These are phyloP conservation scores for Phalacrocorax pelagicus DNA, from an alignment of 2,113 vertebrate genomes.

Conservation along the genomic window DNA sequence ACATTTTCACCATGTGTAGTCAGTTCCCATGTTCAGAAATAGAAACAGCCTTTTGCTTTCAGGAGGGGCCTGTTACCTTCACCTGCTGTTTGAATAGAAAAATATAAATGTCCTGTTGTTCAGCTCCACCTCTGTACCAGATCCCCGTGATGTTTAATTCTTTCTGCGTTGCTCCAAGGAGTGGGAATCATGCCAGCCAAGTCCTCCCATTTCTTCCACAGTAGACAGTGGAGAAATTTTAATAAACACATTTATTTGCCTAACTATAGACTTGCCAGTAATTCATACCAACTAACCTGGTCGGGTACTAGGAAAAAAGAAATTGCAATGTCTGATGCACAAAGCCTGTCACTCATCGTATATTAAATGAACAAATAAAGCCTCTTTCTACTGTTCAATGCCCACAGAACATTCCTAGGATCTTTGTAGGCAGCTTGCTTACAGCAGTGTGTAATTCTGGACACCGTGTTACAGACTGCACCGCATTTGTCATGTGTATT, in stretches of 20 bases:
- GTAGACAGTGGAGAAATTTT: neutral
- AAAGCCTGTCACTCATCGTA: neutral
- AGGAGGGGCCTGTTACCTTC: neutral
- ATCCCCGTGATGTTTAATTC: neutral
- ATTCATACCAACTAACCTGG: neutral
- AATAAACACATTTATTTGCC: neutral
- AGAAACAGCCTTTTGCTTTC: neutral
- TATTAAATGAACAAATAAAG: neutral
- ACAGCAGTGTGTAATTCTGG: neutral
- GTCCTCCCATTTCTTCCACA: neutral
- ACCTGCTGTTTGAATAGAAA: neutral
- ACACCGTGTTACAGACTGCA: neutral
- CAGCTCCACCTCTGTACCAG: neutral
- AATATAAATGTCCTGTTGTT: neutral
- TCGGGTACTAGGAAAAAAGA: neutral
- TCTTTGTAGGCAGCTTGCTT: neutral
- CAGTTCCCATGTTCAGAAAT: neutral
- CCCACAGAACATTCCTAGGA: neutral
- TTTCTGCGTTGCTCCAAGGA: neutral
- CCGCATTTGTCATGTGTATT: neutral
- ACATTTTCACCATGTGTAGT: neutral
- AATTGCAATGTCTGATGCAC: neutral
- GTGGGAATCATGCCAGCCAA: neutral
- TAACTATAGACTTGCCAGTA: neutral
- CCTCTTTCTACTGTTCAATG: neutral